These are phyloP conservation scores for Typhlichthys subterraneus DNA, from an alignment of 2,797 vertebrate species.

Conservation along the genomic window DNA sequence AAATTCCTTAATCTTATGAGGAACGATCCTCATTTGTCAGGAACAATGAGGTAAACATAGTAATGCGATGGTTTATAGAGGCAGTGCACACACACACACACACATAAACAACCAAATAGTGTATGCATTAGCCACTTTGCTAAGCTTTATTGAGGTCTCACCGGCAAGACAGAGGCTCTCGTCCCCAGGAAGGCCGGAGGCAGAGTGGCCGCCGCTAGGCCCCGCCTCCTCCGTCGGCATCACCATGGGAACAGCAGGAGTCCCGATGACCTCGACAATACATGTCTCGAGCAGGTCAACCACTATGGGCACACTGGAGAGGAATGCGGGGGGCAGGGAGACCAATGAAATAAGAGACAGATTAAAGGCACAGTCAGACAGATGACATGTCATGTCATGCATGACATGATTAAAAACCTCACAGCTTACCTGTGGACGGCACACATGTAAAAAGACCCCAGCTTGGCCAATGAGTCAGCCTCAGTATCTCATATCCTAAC, in stretches of 20 bases:
- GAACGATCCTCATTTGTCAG: no score
- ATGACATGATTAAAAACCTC: slow-evolving; percentile 8
- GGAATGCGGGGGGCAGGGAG: background rate
- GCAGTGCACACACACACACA: background rate
- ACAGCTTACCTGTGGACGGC: slow-evolving; percentile 50
- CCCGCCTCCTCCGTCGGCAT: slow-evolving; percentile 67
- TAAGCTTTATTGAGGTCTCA: slow-evolving; percentile 44
- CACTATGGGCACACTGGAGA: slow-evolving; percentile 77
- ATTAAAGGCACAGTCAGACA: background rate
- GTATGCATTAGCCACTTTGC: background rate
- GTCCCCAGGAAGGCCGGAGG: slow-evolving; percentile 41
- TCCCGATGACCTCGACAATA: slow-evolving; percentile 73
- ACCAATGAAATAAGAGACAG: background rate
- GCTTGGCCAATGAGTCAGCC: slow-evolving; percentile 14
- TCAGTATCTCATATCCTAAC: background rate
- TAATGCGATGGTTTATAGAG: background rate
- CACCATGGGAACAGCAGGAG: slow-evolving; percentile 57
- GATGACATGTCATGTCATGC: background rate
- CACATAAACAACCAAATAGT: background rate
- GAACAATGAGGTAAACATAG: background rate
- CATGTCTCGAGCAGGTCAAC: slow-evolving; percentile 84
- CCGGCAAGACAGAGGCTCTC: slow-evolving; percentile 65
- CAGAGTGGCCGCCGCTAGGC: slow-evolving; percentile 43
- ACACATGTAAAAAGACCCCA: slow-evolving; percentile 29
- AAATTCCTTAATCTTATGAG: no score